phyloP scores from a whole-genome alignment of 2,888 invertebrate species.

The Euzetes globulus region DNA sequence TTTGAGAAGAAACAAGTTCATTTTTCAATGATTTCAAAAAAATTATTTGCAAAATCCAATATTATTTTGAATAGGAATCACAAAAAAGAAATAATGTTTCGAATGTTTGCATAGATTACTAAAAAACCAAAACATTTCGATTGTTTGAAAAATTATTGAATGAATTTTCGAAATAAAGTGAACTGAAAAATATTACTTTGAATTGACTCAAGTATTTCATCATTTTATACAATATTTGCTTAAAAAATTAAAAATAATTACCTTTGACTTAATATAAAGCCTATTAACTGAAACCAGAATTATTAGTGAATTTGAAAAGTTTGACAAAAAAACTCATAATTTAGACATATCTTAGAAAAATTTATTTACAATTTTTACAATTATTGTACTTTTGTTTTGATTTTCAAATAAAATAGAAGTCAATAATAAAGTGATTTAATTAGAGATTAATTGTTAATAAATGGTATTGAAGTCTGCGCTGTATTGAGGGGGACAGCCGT shows the following conservation, averaged over 20 bases:
- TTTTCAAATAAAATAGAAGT: neutral
- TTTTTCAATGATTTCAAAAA: no score
- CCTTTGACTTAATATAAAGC: neutral
- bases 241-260: neutral
- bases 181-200: neutral
- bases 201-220: neutral
- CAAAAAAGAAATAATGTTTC: no score
- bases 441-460: constrained; percentile 9
- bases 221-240: neutral
- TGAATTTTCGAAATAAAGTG: no score
- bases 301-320: no score
- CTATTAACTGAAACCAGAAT: neutral
- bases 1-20: no score
- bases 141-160: no score
- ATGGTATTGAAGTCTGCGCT: constrained; percentile 31
- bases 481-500: constrained; percentile 31
- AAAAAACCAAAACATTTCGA: no score
- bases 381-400: neutral
- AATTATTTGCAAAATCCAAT: no score
- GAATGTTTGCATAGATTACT: no score
- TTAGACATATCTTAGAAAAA: neutral
- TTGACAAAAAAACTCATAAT: no score
- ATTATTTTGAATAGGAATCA: no score
- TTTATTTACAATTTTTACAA: neutral
- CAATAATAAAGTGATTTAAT: neutral